Conservation (phyloP, 2,797 vertebrate genomes). For the Pterois miles region DNA sequence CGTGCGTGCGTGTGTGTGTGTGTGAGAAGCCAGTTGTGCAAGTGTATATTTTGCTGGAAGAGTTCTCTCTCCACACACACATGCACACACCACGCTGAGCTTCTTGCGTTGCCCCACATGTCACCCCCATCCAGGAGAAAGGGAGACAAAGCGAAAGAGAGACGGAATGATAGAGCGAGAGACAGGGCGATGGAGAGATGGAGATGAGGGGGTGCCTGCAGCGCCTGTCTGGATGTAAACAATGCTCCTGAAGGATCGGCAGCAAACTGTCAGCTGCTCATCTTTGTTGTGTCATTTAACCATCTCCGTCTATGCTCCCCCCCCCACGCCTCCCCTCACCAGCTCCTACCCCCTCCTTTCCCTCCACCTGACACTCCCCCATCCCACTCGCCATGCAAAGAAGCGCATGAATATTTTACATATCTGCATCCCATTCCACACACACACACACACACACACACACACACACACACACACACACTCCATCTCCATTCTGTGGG, state of each 20-base stretch:
- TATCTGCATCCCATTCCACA: constrained; percentile 94
- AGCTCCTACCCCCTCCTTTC: constrained; percentile 20
- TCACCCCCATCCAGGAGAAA: constrained; percentile 79
- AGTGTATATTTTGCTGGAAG: constrained; percentile 62
- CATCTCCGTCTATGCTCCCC: constrained; percentile 73
- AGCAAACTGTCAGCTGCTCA: constrained; percentile 94
- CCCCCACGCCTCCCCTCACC: constrained; percentile 36
- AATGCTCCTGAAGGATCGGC: constrained; percentile 93
- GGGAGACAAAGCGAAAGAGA: constrained; percentile 79
- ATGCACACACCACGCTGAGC: constrained; percentile 54
- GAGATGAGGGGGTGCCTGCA: constrained; percentile 86
- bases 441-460: no score
- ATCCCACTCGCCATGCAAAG: constrained; percentile 80
- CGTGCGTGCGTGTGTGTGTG: constrained; percentile 32
- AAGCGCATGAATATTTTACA: constrained; percentile 99
- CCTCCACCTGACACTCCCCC: constrained; percentile 62
- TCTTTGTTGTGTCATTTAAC: constrained; percentile 99
- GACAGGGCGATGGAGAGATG: constrained; percentile 76
- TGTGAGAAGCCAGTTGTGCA: constrained; percentile 45
- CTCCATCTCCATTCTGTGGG: constrained; percentile 92
- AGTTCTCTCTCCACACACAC: constrained; percentile 26
- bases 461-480: no score
- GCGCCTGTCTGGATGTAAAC: constrained; percentile 94
- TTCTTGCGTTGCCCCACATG: constrained; percentile 73
- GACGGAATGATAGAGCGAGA: constrained; percentile 75